Base-by-base conservation (phyloP, 1,140 invertebrate species). In the Wiebesia pumilae region DNA sequence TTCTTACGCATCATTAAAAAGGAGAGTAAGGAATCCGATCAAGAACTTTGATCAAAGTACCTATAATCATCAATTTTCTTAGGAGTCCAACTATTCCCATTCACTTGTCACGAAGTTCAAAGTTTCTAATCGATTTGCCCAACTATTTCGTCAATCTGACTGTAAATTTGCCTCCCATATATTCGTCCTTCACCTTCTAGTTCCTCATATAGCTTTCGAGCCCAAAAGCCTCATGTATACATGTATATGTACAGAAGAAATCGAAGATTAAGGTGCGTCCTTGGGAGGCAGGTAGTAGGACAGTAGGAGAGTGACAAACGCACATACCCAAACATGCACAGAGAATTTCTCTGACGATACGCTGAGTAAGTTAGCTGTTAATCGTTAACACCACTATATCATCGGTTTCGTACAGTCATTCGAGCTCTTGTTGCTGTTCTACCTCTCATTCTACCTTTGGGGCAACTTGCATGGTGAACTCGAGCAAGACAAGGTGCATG, bases 81-180 rank as follows among this genome's bases (percentile, higher is more conserved):
- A 75, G 83, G 58, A 82, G 58, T 85, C 38, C 62, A 84, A 87
- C 83, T 88, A 87, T 88, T 81, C 84, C 84, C 82, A 77, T 87
- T 85, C 69, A n/a, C 51, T 87, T 77, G 67, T 80, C 85, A 71
- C 58, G n/a, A 71, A 40, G 84, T 58, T 14, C 47, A 40, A 87
- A 86, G 43, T 83, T 81, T 75, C 71, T 83, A 83, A 87, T 87
- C 85, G 85, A 87, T 87, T 87, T 30, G 54, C 71, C 33, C 85
- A 87, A 87, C 81, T 87, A 87, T 87, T 87, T 87, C 47, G 81
- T 86, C 84, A 75, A 81, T 81, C 79, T 81, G 67, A 73, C 47
- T 71, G 73, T 81, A 85, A 85, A 85, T 85, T 43, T 21, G 16
- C 30, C 69, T 10, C 16, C 24, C 78, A 19, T 33, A 54, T 65